These are phyloP conservation scores for Nudaria mundana DNA, from an alignment of 2,888 invertebrate species.

Conservation along the genomic window DNA sequence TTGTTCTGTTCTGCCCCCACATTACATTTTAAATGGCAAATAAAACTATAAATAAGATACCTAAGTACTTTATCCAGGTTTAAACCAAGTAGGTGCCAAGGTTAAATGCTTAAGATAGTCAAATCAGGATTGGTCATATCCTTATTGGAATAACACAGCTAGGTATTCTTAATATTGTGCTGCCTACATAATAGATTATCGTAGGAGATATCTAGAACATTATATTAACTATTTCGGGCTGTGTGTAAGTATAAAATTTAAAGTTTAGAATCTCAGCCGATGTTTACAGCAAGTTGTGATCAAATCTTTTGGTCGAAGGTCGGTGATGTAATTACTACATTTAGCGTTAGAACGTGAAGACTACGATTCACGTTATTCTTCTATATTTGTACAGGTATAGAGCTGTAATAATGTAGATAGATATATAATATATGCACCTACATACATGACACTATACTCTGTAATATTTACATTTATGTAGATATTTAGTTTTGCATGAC, in stretches of 20 bases:
- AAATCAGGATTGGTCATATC: conserved; percentile 46
- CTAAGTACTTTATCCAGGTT: conserved; percentile 38
- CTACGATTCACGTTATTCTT: conserved; percentile 39
- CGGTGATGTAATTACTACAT: conserved; percentile 77
- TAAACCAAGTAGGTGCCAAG: conserved; percentile 40
- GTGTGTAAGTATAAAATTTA: too few relatives aligned
- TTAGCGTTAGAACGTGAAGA: conserved; percentile 64
- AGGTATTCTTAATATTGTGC: conserved; percentile 19
- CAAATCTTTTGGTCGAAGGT: conserved; percentile 57
- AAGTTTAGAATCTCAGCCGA: conserved; percentile 55
- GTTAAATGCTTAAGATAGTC: conserved; percentile 21
- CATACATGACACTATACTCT: background rate
- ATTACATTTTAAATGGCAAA: conserved; percentile 32
- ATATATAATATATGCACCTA: background rate
- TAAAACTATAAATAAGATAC: conserved; percentile 41
- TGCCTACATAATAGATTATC: conserved; percentile 17
- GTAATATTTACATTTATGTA: too few relatives aligned
- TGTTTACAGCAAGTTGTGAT: conserved; percentile 56
- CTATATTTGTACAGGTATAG: too few relatives aligned
- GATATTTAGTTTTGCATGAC: conserved; percentile 61
- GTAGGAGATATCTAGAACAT: conserved; percentile 22
- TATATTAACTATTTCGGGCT: conserved; percentile 13
- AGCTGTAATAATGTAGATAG: conserved; percentile 8
- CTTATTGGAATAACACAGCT: conserved; percentile 34
- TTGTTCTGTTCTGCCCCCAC: conserved; percentile 49